Percentiles rank a stretch among this genome's conserved stretches.
Evolutionary conservation across 2,113 vertebrate genomes (phyloP).

Genomic region (Gobiocypris rarus): DNA sequence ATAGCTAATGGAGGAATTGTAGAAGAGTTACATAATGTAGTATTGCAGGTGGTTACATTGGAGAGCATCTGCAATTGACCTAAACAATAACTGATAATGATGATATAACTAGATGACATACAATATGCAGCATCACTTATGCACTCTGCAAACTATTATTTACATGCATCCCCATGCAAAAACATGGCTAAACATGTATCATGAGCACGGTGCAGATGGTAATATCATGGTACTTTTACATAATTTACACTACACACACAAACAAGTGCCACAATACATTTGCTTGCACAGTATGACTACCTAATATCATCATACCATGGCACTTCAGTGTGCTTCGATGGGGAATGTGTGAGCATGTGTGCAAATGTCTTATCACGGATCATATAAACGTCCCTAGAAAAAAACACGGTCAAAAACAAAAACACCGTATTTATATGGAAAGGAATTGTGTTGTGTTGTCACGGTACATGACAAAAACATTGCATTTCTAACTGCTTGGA

Average conservation of each 20-base stretch:
- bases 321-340: background rate
- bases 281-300: background rate
- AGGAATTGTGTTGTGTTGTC: background rate
- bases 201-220: background rate
- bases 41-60: background rate
- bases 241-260: background rate
- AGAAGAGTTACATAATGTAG: slow-evolving; percentile 17
- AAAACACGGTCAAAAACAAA: too few species aligned
- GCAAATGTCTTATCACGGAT: background rate
- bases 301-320: background rate
- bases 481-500: background rate
- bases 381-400: background rate
- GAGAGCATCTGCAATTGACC: slow-evolving; percentile 25
- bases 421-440: background rate
- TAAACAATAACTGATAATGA: background rate
- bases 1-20: background rate
- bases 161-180: background rate
- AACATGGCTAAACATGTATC: too few species aligned
- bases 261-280: background rate
- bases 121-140: background rate
- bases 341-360: background rate
- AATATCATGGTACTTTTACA: background rate
- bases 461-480: background rate
- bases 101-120: background rate
- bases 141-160: background rate